phyloP scores from a whole-genome alignment of 1,140 invertebrate species.

The Solenopsis invicta region DNA sequence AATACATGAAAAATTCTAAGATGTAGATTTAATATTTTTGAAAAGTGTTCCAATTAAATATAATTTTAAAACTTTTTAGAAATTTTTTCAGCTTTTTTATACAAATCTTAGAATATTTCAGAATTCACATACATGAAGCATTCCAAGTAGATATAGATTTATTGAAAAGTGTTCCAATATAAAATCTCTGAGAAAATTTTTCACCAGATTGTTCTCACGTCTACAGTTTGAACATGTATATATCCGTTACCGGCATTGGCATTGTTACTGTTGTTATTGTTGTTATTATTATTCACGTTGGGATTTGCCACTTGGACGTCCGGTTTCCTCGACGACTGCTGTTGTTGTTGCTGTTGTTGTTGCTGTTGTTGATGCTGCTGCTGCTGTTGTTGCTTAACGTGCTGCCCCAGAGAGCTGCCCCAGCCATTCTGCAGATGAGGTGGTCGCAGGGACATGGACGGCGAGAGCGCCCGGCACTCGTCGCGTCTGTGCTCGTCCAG shows the following conservation, averaged over 20 bases:
- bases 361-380: constrained; percentile 71
- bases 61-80: too few species aligned
- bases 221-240: constrained; percentile 19
- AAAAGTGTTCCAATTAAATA: too few species aligned
- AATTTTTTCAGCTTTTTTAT: too few species aligned
- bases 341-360: constrained; percentile 70
- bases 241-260: constrained; percentile 70
- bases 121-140: too few species aligned
- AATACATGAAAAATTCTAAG: too few species aligned
- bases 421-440: constrained; percentile 83
- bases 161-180: too few species aligned
- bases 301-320: constrained; percentile 73
- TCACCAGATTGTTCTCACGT: neutral
- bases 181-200: too few species aligned
- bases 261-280: constrained; percentile 84
- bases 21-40: too few species aligned
- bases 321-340: constrained; percentile 74
- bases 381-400: constrained; percentile 69
- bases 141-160: too few species aligned
- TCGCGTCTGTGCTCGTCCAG: constrained; percentile 79
- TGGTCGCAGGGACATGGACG: constrained; percentile 75
- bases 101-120: too few species aligned
- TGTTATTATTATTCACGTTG: constrained; percentile 87
- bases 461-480: constrained; percentile 74
- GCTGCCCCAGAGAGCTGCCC: constrained; percentile 74